Conservation (phyloP, 2,888 invertebrate species). For the Allygus modestus region DNA sequence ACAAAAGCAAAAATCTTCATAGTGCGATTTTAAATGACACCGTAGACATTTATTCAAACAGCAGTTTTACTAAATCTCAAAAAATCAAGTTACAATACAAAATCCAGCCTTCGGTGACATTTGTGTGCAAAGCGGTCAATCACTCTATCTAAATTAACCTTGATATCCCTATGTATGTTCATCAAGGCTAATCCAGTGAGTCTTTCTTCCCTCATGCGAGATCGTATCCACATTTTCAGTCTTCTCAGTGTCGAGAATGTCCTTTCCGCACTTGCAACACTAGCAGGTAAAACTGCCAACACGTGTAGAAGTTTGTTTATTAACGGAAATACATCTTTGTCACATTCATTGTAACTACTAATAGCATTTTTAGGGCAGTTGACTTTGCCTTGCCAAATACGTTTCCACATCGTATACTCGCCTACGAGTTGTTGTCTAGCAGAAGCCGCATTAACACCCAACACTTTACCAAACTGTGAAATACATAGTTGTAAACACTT, state of each 20-base stretch:
- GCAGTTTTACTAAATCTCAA: no score
- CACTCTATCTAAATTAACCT: neutral
- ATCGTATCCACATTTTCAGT: neutral
- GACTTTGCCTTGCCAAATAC: slow-evolving; percentile 40
- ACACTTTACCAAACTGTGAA: no score
- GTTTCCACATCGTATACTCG: slow-evolving; percentile 67
- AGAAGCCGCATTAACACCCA: neutral
- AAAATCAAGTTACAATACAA: no score
- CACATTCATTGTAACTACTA: slow-evolving; percentile 68
- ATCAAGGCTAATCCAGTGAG: neutral
- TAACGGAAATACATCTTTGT: slow-evolving; percentile 67
- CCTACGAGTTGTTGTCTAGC: neutral
- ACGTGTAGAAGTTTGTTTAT: slow-evolving; percentile 67
- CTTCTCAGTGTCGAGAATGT: neutral
- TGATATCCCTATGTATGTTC: neutral
- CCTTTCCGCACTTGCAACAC: slow-evolving; percentile 63
- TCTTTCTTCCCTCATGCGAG: neutral
- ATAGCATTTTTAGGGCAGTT: slow-evolving; percentile 61
- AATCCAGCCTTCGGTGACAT: no score
- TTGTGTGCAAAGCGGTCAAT: neutral
- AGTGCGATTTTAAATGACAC: no score
- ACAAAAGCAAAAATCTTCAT: no score
- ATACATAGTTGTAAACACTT: neutral
- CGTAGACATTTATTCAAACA: no score
- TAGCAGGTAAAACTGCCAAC: slow-evolving; percentile 68